A percentile compares a stretch with the other conserved stretches of the same genome.
Conservation (phyloP, 2,113 vertebrate species). For the Nycticebus coucang region DNA sequence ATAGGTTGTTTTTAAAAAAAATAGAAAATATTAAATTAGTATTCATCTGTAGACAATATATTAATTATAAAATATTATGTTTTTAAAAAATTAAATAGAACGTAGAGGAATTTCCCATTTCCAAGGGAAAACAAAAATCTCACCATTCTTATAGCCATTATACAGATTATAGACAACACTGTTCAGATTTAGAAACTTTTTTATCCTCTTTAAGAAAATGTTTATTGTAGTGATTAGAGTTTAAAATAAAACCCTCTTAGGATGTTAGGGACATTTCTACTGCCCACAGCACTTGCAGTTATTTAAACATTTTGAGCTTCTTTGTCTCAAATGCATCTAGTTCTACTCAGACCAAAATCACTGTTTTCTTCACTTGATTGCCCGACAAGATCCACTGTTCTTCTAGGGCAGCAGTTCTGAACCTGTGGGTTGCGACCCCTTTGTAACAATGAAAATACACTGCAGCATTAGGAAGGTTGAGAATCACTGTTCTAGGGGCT, state of each 20-base stretch:
- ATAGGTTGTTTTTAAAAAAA: neutral
- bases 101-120: neutral
- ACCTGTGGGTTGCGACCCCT: too few relatives aligned
- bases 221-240: neutral
- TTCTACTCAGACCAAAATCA: slow-evolving; percentile 52
- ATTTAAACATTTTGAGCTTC: slow-evolving; percentile 2
- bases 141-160: neutral
- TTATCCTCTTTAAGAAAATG: slow-evolving; percentile 7
- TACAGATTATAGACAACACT: neutral
- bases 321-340: slow-evolving; percentile 59
- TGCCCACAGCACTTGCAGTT: slow-evolving; percentile 51
- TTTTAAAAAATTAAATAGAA: neutral
- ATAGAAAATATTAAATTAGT: neutral
- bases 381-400: slow-evolving; percentile 77
- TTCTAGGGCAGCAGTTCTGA: slow-evolving; percentile 5
- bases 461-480: too few relatives aligned
- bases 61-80: neutral
- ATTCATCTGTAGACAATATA: neutral
- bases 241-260: neutral
- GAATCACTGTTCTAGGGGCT: slow-evolving; percentile 20
- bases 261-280: neutral
- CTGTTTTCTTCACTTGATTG: slow-evolving; percentile 51
- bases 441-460: too few relatives aligned
- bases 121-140: neutral
- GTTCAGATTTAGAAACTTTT: neutral